Conservation (phyloP, 2,797 vertebrate species). For the Myripristis jacobus region DNA sequence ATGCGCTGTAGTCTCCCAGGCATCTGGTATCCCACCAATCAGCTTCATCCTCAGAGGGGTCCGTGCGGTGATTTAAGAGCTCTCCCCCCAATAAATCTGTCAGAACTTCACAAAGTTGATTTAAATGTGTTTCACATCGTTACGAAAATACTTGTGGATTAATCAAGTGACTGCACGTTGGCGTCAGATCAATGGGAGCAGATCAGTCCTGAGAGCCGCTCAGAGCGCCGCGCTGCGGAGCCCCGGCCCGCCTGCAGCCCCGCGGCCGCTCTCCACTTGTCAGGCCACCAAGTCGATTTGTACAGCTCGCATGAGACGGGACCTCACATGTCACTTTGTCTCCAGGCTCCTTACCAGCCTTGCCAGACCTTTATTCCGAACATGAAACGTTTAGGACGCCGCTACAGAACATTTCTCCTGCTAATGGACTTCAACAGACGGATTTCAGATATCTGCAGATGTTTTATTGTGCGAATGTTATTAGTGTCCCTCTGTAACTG, state of each 20-base stretch:
- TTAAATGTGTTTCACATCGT: constrained; percentile 83
- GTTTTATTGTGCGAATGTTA: too few species aligned
- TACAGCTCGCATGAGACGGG: constrained; percentile 33
- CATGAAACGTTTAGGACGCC: constrained; percentile 3
- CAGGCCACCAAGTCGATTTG: constrained; percentile 45
- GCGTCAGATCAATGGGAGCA: constrained; percentile 67
- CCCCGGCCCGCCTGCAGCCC: constrained; percentile 40
- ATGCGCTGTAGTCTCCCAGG: constrained; percentile 41
- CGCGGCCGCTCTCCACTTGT: constrained; percentile 56
- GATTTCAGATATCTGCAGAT: not conserved
- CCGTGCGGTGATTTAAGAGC: constrained; percentile 79
- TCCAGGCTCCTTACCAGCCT: constrained; percentile 4
- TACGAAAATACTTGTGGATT: constrained; percentile 84
- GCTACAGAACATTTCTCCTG: not conserved
- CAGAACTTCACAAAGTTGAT: constrained; percentile 83
- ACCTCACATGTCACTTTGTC: constrained; percentile 52
- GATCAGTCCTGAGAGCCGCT: constrained; percentile 56
- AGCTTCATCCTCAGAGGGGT: constrained; percentile 47
- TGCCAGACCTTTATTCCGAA: constrained; percentile 8
- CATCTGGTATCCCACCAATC: constrained; percentile 70
- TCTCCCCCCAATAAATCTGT: constrained; percentile 80
- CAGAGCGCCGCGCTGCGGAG: constrained; percentile 59
- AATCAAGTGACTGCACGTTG: constrained; percentile 73
- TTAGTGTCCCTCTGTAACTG: not conserved
- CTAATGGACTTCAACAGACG: constrained; percentile 9